These are phyloP conservation scores for Trematomus bernacchii DNA, from an alignment of 2,797 vertebrate genomes.

Conservation along the genomic window DNA sequence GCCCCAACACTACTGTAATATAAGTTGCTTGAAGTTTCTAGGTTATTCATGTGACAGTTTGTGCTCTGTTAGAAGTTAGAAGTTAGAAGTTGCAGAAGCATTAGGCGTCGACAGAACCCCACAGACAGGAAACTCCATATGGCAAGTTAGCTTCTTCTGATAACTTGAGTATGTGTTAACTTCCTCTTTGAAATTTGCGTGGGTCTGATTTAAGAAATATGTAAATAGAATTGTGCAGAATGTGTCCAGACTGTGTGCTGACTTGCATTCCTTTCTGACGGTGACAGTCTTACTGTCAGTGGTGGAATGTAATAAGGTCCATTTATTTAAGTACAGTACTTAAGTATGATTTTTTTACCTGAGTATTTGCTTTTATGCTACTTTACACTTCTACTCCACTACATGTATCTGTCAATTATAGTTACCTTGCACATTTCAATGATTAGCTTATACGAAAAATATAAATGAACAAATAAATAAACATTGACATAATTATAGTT, in stretches of 20 bases:
- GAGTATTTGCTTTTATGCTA: no score
- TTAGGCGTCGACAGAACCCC: neutral
- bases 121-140: constrained; percentile 14
- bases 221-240: no score
- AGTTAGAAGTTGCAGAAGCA: neutral
- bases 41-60: neutral
- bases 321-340: no score
- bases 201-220: no score
- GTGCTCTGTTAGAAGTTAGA: no score
- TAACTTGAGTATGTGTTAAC: neutral
- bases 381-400: no score
- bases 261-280: constrained; percentile 21
- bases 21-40: neutral
- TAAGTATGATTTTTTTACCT: no score
- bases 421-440: no score
- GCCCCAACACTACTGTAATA: neutral
- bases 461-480: no score
- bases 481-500: no score
- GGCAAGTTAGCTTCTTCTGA: neutral
- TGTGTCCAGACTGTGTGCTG: neutral
- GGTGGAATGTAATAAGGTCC: neutral
- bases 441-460: no score
- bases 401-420: no score
- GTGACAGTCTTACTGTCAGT: constrained; percentile 15
- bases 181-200: constrained; percentile 7